These are phyloP conservation scores for Patiria miniata DNA, from an alignment of 35 echinoderm and acorn worm species.

Conservation along the genomic window DNA sequence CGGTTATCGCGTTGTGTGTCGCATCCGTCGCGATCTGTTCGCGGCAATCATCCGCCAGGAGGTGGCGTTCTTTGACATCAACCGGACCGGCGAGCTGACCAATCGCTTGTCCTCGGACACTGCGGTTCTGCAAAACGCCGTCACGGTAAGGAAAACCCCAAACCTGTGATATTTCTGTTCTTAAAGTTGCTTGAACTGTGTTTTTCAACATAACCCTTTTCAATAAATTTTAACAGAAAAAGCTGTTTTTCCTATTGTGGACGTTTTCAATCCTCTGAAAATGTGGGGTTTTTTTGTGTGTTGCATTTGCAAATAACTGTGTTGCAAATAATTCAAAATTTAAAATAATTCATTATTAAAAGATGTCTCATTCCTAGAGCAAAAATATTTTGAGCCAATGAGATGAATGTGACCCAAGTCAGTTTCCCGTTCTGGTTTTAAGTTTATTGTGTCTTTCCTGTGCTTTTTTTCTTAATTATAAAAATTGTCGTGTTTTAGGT, in stretches of 20 bases:
- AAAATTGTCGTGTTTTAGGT: too few relatives aligned
- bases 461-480: not conserved
- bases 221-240: not conserved
- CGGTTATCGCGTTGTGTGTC: slow-evolving; percentile 87
- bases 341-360: too few relatives aligned
- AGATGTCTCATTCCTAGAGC: too few relatives aligned
- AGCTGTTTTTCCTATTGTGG: not conserved
- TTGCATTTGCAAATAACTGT: too few relatives aligned
- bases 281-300: too few relatives aligned
- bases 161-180: too few relatives aligned
- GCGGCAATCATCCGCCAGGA: slow-evolving; percentile 86
- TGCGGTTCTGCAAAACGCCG: slow-evolving; percentile 94
- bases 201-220: too few relatives aligned
- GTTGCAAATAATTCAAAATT: too few relatives aligned
- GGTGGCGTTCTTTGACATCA: slow-evolving; percentile 97
- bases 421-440: too few relatives aligned
- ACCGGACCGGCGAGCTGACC: slow-evolving; percentile 90
- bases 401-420: too few relatives aligned
- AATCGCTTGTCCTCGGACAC: slow-evolving; percentile 93
- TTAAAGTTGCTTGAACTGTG: too few relatives aligned
- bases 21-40: slow-evolving; percentile 68
- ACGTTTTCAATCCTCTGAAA: not conserved
- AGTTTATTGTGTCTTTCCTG: not conserved
- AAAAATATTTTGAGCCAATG: too few relatives aligned
- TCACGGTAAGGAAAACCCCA: slow-evolving; percentile 66